These are phyloP conservation scores for Micromussa lordhowensis DNA, from an alignment of 92 coral and sea anemone genomes.

Conservation along the genomic window DNA sequence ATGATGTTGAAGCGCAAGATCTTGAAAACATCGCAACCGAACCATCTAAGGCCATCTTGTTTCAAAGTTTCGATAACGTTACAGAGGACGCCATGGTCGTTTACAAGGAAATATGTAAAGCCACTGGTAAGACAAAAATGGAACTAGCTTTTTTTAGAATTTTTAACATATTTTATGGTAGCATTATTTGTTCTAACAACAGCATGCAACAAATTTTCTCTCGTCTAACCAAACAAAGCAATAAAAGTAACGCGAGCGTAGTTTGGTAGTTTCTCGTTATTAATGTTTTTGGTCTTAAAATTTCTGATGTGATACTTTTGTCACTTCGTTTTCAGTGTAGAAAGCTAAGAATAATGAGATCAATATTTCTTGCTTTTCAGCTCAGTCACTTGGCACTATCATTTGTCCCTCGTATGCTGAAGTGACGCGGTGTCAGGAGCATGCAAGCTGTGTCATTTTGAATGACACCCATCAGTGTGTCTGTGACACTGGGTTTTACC, in stretches of 20 bases:
- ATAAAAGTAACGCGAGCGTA: background rate
- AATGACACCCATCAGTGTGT: conserved; percentile 7
- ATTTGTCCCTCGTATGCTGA: conserved; percentile 31
- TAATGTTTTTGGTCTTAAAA: background rate
- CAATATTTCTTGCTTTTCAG: background rate
- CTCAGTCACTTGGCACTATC: conserved; percentile 9
- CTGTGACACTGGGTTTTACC: conserved; percentile 8
- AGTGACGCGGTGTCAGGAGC: conserved; percentile 18
- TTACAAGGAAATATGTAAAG: conserved; percentile 22
- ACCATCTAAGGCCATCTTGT: conserved; percentile 5
- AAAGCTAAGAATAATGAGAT: too few species aligned
- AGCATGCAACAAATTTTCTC: background rate
- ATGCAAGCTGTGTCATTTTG: conserved; percentile 1
- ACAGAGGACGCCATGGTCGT: conserved; percentile 2
- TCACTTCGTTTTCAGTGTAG: background rate
- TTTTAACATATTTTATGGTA: background rate
- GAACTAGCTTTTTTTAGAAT: background rate
- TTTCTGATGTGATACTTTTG: background rate
- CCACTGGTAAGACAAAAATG: conserved; percentile 4
- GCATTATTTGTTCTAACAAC: background rate
- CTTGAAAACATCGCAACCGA: conserved; percentile 3
- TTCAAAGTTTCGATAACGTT: conserved; percentile 12
- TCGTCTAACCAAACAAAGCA: background rate
- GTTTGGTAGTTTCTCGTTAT: background rate
- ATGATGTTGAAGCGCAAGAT: background rate